phyloP scores from a whole-genome alignment of 1,140 invertebrate genomes.

The Lordiphosa mommai region DNA sequence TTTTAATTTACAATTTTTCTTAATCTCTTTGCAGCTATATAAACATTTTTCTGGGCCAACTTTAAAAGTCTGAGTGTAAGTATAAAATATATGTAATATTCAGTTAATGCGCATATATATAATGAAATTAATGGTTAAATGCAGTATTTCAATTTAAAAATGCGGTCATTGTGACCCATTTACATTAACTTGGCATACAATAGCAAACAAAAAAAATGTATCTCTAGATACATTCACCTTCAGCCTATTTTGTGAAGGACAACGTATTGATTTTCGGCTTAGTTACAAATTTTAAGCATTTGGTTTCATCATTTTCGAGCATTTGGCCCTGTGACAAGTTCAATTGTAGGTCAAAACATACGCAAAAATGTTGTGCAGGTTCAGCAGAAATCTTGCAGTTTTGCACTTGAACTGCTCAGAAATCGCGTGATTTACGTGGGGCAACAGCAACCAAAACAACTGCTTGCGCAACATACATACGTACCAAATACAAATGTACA shows the following conservation, averaged over 20 bases:
- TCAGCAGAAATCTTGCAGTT: slow-evolving; percentile 51
- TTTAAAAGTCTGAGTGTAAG: no score
- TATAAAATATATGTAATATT: neutral
- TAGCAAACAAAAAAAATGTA: slow-evolving; percentile 5
- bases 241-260: slow-evolving; percentile 25
- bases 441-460: slow-evolving; percentile 38
- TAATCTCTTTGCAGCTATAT: no score
- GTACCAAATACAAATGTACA: neutral
- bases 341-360: slow-evolving; percentile 64
- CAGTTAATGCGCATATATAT: neutral
- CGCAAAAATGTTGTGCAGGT: slow-evolving; percentile 16
- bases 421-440: slow-evolving; percentile 64
- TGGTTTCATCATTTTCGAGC: slow-evolving; percentile 24
- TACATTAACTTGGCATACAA: slow-evolving; percentile 7
- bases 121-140: neutral
- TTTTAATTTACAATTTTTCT: no score
- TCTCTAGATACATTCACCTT: slow-evolving; percentile 45
- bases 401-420: slow-evolving; percentile 52
- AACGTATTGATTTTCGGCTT: slow-evolving; percentile 52
- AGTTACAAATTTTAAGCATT: slow-evolving; percentile 27
- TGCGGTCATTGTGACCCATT: slow-evolving; percentile 8
- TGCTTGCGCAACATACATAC: slow-evolving; percentile 8
- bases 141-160: neutral
- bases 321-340: slow-evolving; percentile 52
- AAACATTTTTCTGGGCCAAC: no score